phyloP scores from a whole-genome alignment of 2,113 vertebrate species.

The Tiliqua scincoides region DNA sequence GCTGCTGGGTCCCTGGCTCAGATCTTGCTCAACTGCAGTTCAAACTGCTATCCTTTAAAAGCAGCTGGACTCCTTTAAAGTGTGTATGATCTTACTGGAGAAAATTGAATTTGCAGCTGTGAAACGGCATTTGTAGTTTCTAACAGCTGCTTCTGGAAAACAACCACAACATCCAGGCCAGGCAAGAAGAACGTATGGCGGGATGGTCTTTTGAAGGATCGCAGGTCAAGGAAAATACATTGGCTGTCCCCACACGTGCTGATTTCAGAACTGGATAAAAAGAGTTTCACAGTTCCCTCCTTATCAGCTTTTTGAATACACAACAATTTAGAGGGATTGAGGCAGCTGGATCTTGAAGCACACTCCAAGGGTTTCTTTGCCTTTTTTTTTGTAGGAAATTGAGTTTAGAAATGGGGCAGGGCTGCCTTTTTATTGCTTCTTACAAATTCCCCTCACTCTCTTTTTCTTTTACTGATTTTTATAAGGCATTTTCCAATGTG shows the following conservation, averaged over 20 bases:
- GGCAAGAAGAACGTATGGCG: neutral
- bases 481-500: neutral
- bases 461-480: constrained; percentile 16
- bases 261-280: constrained; percentile 48
- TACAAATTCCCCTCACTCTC: neutral
- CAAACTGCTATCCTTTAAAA: constrained; percentile 49
- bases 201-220: constrained; percentile 40
- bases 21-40: constrained; percentile 37
- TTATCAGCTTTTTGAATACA: constrained; percentile 27
- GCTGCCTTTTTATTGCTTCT: neutral
- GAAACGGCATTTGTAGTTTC: constrained; percentile 32
- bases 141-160: constrained; percentile 61
- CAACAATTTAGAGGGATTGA: constrained; percentile 38
- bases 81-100: constrained; percentile 43
- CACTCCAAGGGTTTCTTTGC: neutral
- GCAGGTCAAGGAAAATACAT: constrained; percentile 39
- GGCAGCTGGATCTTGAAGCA: neutral
- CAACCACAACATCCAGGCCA: neutral
- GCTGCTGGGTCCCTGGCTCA: constrained; percentile 10
- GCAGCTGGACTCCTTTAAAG: constrained; percentile 61
- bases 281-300: rapidly evolving
- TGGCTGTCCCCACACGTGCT: constrained; percentile 16
- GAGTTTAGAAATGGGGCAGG: rapidly evolving
- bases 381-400: constrained; percentile 21
- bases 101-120: constrained; percentile 54